Percentiles rank a stretch among this genome's conserved stretches.
Conservation (phyloP, 64 coral and sea anemone genomes). For the Pocillopora verrucosa region DNA sequence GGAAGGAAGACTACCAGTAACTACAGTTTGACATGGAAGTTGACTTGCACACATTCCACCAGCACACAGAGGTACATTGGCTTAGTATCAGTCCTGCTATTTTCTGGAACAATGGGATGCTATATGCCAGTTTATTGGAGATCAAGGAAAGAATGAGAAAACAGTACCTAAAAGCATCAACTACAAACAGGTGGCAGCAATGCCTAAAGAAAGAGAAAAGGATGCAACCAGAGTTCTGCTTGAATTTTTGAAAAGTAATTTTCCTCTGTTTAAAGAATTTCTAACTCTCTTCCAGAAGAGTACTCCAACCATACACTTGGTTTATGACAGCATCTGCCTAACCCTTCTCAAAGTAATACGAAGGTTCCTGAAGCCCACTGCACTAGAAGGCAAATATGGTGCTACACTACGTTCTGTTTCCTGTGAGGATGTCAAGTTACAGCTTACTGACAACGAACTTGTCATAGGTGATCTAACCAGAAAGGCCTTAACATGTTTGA, state of each 20-base stretch:
- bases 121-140: constrained; percentile 28
- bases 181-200: constrained; percentile 19
- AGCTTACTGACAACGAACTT: constrained; percentile 49
- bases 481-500: no score
- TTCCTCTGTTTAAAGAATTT: constrained; percentile 43
- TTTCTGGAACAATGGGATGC: constrained; percentile 30
- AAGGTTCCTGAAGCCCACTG: constrained; percentile 46
- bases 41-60: constrained; percentile 34
- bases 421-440: constrained; percentile 48
- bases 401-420: constrained; percentile 53
- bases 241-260: neutral
- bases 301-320: constrained; percentile 46
- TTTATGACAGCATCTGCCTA: constrained; percentile 40
- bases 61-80: constrained; percentile 37
- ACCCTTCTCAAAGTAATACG: constrained; percentile 39
- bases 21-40: neutral
- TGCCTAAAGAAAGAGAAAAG: constrained; percentile 20
- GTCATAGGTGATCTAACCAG: neutral
- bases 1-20: no score
- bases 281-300: constrained; percentile 53
- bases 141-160: constrained; percentile 2
- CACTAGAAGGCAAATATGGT: constrained; percentile 51
- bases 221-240: constrained; percentile 21
- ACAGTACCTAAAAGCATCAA: constrained; percentile 16
- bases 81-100: constrained; percentile 10